Evolutionary conservation across 2,797 vertebrate species (phyloP), one percentile per base, ranked within the genome.

Genomic region (Eulemur rubriventer): DNA sequence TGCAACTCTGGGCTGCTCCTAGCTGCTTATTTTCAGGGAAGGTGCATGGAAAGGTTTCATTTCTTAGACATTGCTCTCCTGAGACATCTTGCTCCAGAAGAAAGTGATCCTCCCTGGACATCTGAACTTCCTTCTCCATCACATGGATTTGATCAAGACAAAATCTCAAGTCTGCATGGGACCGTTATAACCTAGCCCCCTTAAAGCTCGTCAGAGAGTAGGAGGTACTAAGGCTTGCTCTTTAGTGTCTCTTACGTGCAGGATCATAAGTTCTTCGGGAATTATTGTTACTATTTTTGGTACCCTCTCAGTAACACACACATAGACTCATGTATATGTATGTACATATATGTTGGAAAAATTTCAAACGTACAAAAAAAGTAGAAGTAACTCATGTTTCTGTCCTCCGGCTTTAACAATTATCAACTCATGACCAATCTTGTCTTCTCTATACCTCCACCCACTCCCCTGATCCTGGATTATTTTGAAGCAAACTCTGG

Each of bases 401-500:
- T 55, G 63, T 14, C 20, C 22, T 81, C 24, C 48, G 52, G 48
- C 69, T 85, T 76, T 88, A 89, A 92, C 55, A 43, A 17, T 76
- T 78, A 82, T 20, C 46, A 41, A 43, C 28, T 79, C 69, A 30
- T 78, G 28, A 28, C 26, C 63, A 59, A 28, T 52, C 26, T 73
- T 75, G 17, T 72, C 38, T 89, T 95, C 8, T 22, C 33, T 95
- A 7, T 73, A 57, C n/a, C 14, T 75, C n/a, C 26, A 28, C 52
- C 9, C 11, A 28, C 9, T 46, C 7, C n/a, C 14, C 18, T 41
- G 43, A 78, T 76, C 16, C 12, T 76, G 46, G n/a, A 69, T 76
- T 92, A 65, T 78, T 81, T 96, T 82, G 67, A 88, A 86, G 26
- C 38, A 91, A 82, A 41, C 86, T 52, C 38, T 13, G 46, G 63